These are phyloP conservation scores for Ceyx erithaca DNA, from an alignment of 2,797 vertebrate species.

Conservation along the genomic window DNA sequence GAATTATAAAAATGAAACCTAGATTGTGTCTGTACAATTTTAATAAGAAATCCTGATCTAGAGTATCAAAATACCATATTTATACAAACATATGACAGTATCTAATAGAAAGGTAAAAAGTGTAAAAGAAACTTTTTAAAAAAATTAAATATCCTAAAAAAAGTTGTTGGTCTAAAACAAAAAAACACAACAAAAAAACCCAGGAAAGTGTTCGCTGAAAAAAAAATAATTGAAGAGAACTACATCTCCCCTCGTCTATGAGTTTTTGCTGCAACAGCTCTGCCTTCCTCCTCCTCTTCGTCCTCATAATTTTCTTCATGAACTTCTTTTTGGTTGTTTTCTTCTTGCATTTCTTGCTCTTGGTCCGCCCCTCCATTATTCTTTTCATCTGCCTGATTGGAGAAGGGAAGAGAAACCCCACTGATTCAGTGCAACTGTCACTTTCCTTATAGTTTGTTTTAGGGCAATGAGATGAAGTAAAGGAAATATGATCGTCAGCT, in stretches of 20 bases:
- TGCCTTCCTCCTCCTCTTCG: constrained; percentile 84
- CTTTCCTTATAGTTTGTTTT: neutral
- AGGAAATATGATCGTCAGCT: neutral
- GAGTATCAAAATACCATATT: constrained; percentile 79
- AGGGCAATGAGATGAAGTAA: neutral
- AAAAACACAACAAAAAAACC: neutral
- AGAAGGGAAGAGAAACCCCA: neutral
- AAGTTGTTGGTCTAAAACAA: neutral
- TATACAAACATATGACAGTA: constrained; percentile 73
- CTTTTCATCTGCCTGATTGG: constrained; percentile 75
- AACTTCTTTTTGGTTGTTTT: constrained; percentile 76
- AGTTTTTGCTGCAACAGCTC: constrained; percentile 73
- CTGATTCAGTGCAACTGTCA: neutral
- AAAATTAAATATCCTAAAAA: constrained; percentile 67
- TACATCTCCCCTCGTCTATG: constrained; percentile 93
- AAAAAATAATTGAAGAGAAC: neutral
- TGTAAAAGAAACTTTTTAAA: constrained; percentile 48
- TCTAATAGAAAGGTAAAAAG: constrained; percentile 78
- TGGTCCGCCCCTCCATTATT: constrained; percentile 74
- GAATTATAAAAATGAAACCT: neutral
- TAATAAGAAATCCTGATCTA: constrained; percentile 77
- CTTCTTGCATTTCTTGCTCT: constrained; percentile 75
- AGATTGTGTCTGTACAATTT: constrained; percentile 58
- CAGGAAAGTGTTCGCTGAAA: neutral
- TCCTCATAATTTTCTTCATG: constrained; percentile 91